A percentile compares a stretch with the other conserved stretches of the same genome.
Evolutionary conservation across 1,140 invertebrate species (phyloP).

Genomic region (Drosophila kepulauana): DNA sequence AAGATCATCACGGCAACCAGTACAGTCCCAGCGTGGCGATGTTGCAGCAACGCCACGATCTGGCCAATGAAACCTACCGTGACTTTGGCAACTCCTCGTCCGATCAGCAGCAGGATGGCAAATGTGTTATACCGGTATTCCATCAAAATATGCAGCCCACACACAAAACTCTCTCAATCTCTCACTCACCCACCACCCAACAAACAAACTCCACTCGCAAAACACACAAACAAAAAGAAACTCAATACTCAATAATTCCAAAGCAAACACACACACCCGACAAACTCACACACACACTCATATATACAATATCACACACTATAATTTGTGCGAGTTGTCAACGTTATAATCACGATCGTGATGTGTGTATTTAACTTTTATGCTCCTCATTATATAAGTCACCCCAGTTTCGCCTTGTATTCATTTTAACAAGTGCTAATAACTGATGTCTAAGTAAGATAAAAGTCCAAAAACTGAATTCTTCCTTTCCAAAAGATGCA

Average conservation of each 20-base stretch:
- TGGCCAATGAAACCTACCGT: slow-evolving; percentile 72
- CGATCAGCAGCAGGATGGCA: slow-evolving; percentile 67
- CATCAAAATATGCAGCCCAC: slow-evolving; percentile 48
- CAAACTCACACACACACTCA: slow-evolving; percentile 15
- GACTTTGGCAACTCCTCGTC: slow-evolving; percentile 51
- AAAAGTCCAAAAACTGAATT: no score
- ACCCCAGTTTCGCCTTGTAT: background rate
- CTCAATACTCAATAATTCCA: slow-evolving; percentile 2
- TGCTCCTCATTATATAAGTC: background rate
- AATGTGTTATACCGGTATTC: slow-evolving; percentile 81
- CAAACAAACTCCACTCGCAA: slow-evolving; percentile 1
- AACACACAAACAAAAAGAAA: slow-evolving; percentile 20
- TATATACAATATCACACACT: slow-evolving; percentile 21
- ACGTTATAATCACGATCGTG: slow-evolving; percentile 1
- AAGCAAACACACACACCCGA: slow-evolving; percentile 4
- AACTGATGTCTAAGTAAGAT: background rate
- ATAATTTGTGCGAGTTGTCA: slow-evolving; percentile 4
- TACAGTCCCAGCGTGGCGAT: slow-evolving; percentile 77
- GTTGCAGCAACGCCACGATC: slow-evolving; percentile 61
- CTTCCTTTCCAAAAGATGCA: no score
- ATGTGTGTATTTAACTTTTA: slow-evolving; percentile 9
- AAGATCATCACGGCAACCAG: slow-evolving; percentile 76
- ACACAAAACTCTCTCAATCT: slow-evolving; percentile 34
- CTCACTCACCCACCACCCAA: slow-evolving; percentile 41
- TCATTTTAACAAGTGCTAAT: slow-evolving; percentile 1